Evolutionary conservation across 1,140 invertebrate species (phyloP).

Genomic region (Epicauta chinensis): DNA sequence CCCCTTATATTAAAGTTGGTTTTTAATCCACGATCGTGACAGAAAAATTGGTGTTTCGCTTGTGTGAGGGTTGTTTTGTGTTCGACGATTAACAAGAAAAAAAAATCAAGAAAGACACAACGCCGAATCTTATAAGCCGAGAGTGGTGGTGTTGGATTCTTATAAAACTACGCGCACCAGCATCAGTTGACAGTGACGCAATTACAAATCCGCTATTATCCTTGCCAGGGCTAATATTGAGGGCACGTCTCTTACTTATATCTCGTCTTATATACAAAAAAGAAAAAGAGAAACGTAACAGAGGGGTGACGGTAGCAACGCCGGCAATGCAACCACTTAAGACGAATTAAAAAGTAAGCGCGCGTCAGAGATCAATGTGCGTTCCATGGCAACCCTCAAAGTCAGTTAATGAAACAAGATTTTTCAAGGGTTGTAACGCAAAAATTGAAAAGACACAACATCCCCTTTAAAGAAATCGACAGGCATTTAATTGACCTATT

Average conservation of each 20-base stretch:
- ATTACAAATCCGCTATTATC: slow-evolving; percentile 24
- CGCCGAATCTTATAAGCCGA: slow-evolving; percentile 1
- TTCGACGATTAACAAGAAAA: slow-evolving; percentile 6
- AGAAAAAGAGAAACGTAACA: slow-evolving; percentile 6
- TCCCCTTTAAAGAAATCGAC: too few relatives aligned
- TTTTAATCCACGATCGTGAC: slow-evolving; percentile 4
- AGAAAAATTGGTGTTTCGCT: not conserved
- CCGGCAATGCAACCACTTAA: slow-evolving; percentile 12
- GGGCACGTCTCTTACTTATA: not conserved
- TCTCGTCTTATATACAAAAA: too few relatives aligned
- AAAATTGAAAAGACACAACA: not conserved
- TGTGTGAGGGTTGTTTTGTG: not conserved
- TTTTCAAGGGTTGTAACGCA: slow-evolving; percentile 37
- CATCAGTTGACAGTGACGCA: slow-evolving; percentile 12
- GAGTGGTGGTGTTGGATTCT: not conserved
- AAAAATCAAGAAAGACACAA: too few relatives aligned
- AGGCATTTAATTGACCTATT: too few relatives aligned
- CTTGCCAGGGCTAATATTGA: slow-evolving; percentile 8
- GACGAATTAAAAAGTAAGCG: slow-evolving; percentile 31
- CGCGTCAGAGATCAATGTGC: slow-evolving; percentile 28
- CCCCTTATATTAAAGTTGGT: slow-evolving; percentile 1
- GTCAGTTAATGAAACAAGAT: slow-evolving; percentile 41
- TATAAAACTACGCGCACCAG: not conserved
- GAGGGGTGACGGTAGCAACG: not conserved
- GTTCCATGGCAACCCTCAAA: slow-evolving; percentile 35